A percentile compares a stretch with the other conserved stretches of the same genome.
Conservation (phyloP, 2,113 vertebrate species). For the Melospiza melodia region DNA sequence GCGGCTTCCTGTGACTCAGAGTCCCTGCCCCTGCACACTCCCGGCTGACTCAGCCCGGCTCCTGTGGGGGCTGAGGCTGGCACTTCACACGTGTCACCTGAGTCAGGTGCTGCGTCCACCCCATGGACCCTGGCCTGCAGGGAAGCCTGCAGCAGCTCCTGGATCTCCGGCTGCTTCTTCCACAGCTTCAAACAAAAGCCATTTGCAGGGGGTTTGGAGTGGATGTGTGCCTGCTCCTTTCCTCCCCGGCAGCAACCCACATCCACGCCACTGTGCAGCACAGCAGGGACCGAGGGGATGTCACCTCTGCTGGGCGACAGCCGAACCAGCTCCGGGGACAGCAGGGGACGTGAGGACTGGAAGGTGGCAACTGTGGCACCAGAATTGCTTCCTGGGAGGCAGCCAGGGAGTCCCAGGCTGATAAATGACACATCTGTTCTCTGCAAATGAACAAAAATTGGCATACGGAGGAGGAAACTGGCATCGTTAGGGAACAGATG, state of each 20-base stretch:
- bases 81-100: background rate
- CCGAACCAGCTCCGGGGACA: background rate
- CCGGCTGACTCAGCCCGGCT: background rate
- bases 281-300: background rate
- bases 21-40: background rate
- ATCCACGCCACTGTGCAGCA: background rate
- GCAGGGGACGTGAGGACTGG: background rate
- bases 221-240: background rate
- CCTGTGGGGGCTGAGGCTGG: background rate
- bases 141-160: background rate
- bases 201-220: background rate
- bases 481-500: slow-evolving; percentile 29
- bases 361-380: background rate
- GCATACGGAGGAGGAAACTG: slow-evolving; percentile 43
- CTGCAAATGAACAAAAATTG: slow-evolving; percentile 58
- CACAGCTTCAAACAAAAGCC: background rate
- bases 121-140: background rate
- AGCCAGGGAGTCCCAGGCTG: background rate
- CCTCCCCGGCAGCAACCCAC: background rate
- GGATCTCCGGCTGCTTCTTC: background rate
- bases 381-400: background rate
- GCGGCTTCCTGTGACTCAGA: slow-evolving; percentile 1
- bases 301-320: background rate
- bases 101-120: background rate
- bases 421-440: slow-evolving; percentile 50